Evolutionary conservation across 2,888 invertebrate genomes (phyloP).

Genomic region (Hirtodrosophila trivittata): DNA sequence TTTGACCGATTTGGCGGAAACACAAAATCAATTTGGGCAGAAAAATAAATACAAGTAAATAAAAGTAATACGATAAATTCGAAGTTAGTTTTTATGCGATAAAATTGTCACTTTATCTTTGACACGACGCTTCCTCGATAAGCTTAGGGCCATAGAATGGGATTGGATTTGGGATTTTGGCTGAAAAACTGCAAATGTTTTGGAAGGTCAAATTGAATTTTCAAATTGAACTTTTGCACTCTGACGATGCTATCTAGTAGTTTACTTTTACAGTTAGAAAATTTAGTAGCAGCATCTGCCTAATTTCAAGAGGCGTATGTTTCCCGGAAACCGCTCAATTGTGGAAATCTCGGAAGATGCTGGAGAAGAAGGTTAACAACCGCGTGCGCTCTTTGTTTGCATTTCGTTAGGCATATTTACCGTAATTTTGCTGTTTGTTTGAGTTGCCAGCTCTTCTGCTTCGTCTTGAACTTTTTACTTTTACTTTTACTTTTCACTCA

Average conservation of each 20-base stretch:
- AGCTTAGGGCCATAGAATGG: too few species aligned
- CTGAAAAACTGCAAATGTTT: not conserved
- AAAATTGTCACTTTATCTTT: conserved; percentile 25
- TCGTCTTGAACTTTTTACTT: conserved; percentile 38
- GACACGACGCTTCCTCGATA: conserved; percentile 6
- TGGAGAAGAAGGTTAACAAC: conserved; percentile 65
- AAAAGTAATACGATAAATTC: conserved; percentile 2
- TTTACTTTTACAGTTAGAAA: too few species aligned
- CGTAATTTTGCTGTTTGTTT: conserved; percentile 54
- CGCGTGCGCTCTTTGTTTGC: conserved; percentile 72
- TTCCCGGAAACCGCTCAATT: conserved; percentile 14
- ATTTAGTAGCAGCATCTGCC: too few species aligned
- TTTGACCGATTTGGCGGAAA: conserved; percentile 11
- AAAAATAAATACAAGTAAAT: conserved; percentile 39
- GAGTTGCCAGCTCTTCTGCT: conserved; percentile 64
- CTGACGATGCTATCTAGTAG: not conserved
- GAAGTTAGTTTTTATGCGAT: conserved; percentile 13
- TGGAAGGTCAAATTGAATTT: conserved; percentile 16
- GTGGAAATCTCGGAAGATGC: conserved; percentile 23
- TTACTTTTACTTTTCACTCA: conserved; percentile 49
- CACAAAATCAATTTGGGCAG: conserved; percentile 5
- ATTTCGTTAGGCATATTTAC: conserved; percentile 78
- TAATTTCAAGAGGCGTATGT: conserved; percentile 34
- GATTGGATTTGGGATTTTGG: not conserved
- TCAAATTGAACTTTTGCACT: conserved; percentile 1